Evolutionary conservation across 2,888 invertebrate genomes (phyloP), one percentile per base, ranked within the genome.

Genomic region (Microchrysa polita): DNA sequence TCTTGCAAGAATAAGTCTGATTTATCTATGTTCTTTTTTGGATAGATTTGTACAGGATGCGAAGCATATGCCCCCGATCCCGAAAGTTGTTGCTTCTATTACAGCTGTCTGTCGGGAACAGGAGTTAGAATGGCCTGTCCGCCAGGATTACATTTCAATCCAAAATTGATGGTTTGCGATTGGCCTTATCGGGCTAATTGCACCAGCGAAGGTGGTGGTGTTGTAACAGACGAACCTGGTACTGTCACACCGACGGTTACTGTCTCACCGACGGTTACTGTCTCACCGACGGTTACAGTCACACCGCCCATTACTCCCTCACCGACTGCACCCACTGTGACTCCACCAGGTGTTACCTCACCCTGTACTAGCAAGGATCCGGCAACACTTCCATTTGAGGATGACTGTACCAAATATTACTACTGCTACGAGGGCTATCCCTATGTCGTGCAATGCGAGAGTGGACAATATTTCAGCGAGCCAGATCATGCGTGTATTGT

Each of bases 371-470:
- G 14, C 42, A 27, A 0, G 0, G 20, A 55, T 5, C 52, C 69
- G 5, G 57, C 34, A 5, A 67, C 67, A 18, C 2, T 53, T 7
- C 16, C 4, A 27, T 67, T 27, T 67, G 14, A 12, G 1, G 16
- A 12, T 20, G 20, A 53, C 27, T 67, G 53, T 18, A 5, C 44
- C 23, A 27, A 27, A 16, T 67, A 67, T 22, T 67, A 67, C 27
- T 67, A 67, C 53, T 67, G 67, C 18, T 67, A 53, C 16, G 2
- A 67, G 23, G 53, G 53, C 5, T 53, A 67, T 5, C 53, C 67
- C 5, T 67, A 16, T 16, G 16, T 67, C 1, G 53, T 18, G 16
- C 27, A 34, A 12, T 67, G 67, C 52, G 16, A 52, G 5, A 27
- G n/a, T 10, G 34, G 23, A 14, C 23, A 52, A 23, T 52, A 5